Percentiles rank a stretch among this genome's conserved stretches.
Conservation (phyloP, 2,113 vertebrate genomes). For the Callorhinus ursinus region DNA sequence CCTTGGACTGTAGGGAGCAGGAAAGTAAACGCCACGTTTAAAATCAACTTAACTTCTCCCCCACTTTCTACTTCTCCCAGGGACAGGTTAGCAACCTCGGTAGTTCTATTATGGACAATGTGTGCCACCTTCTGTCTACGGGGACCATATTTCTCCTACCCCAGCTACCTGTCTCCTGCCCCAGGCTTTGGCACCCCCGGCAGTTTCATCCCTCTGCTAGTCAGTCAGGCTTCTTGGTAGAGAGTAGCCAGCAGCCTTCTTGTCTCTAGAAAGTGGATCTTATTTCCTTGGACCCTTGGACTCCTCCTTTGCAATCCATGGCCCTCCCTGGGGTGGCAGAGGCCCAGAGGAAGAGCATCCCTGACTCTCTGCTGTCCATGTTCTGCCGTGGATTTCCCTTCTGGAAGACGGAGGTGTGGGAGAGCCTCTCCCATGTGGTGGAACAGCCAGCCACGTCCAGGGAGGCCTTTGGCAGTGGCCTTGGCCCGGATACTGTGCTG, state of each 20-base stretch:
- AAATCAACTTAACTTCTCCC: slow-evolving; percentile 2
- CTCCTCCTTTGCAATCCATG: background rate
- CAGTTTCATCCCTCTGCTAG: background rate
- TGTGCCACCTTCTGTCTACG: background rate
- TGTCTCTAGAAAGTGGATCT: background rate
- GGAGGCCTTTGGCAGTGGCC: slow-evolving; percentile 29
- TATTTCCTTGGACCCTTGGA: background rate
- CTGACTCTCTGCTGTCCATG: background rate
- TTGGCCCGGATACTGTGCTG: background rate
- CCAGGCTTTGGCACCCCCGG: background rate
- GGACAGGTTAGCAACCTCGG: background rate
- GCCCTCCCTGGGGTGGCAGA: background rate
- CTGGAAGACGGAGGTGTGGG: background rate
- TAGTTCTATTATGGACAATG: background rate
- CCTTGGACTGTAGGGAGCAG: background rate
- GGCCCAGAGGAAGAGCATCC: slow-evolving; percentile 13
- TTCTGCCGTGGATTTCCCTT: background rate
- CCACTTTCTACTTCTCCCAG: background rate
- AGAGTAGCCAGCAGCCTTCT: background rate
- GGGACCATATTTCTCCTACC: background rate
- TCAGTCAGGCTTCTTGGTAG: background rate
- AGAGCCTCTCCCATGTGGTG: background rate
- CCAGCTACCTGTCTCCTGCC: background rate
- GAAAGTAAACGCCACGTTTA: background rate
- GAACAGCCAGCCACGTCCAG: background rate